Conservation (phyloP, 1,140 invertebrate genomes). For the Periplaneta americana region DNA sequence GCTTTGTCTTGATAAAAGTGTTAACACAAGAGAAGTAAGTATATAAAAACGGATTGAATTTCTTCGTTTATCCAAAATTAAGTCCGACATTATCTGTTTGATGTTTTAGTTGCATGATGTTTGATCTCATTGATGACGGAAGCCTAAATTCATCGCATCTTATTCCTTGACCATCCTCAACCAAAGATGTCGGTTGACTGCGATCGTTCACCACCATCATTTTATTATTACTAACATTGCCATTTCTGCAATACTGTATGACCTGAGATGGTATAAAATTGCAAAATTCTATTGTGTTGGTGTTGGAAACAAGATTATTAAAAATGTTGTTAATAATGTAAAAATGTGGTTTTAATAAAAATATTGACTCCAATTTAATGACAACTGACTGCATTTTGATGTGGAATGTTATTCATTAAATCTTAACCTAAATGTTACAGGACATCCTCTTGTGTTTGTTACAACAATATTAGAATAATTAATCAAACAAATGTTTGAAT, state of each 20-base stretch:
- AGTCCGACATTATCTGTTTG: not conserved
- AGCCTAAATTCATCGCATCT: not conserved
- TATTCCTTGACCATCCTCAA: too few relatives aligned
- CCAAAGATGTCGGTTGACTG: too few relatives aligned
- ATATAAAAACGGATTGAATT: not conserved
- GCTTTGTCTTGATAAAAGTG: not conserved
- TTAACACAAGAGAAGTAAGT: not conserved
- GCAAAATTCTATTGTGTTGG: not conserved
- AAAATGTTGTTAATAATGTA: not conserved
- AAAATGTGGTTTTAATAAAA: too few relatives aligned
- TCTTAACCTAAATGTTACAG: too few relatives aligned
- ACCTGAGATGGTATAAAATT: not conserved
- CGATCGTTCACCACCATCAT: not conserved
- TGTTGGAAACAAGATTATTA: not conserved
- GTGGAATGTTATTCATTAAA: too few relatives aligned
- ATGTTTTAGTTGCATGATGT: not conserved
- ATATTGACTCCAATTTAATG: too few relatives aligned
- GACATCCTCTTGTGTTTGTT: too few relatives aligned
- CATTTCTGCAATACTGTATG: not conserved
- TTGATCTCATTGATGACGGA: not conserved
- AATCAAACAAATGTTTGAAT: too few relatives aligned
- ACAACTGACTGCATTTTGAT: too few relatives aligned
- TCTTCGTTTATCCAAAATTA: not conserved
- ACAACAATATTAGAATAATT: too few relatives aligned
- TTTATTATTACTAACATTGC: not conserved